Evolutionary conservation across 2,888 invertebrate species (phyloP).

Genomic region (Drosophila nigricruria): DNA sequence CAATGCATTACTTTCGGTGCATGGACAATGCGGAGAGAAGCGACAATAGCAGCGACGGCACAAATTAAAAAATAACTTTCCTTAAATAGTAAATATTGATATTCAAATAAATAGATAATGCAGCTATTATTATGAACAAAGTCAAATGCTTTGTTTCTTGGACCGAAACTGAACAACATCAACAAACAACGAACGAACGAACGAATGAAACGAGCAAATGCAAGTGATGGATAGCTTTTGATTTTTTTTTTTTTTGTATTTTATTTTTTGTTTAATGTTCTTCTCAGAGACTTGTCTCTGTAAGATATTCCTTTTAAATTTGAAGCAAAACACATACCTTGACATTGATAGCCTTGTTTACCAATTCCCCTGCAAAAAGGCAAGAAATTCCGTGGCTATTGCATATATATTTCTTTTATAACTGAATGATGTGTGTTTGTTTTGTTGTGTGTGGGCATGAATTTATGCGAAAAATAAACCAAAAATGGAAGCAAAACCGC

Average conservation of each 20-base stretch:
- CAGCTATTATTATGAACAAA: constrained; percentile 42
- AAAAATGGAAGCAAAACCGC: constrained; percentile 29
- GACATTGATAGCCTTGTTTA: constrained; percentile 98
- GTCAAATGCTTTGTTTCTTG: constrained; percentile 45
- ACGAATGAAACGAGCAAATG: constrained; percentile 71
- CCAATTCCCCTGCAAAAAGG: constrained; percentile 95
- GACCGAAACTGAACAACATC: constrained; percentile 60
- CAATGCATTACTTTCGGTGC: constrained; percentile 45
- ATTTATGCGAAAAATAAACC: constrained; percentile 40
- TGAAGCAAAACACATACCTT: constrained; percentile 89
- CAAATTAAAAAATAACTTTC: constrained; percentile 22
- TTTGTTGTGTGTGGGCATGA: constrained; percentile 50
- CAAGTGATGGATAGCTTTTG: constrained; percentile 66
- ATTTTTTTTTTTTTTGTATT: constrained; percentile 9
- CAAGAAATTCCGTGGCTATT: constrained; percentile 86
- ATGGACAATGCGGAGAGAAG: constrained; percentile 46
- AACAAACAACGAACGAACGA: constrained; percentile 59
- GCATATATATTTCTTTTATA: constrained; percentile 73
- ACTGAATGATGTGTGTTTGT: constrained; percentile 65
- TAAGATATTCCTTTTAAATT: constrained; percentile 63
- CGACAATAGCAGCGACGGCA: constrained; percentile 32
- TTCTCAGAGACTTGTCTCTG: constrained; percentile 43
- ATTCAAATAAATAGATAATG: constrained; percentile 36
- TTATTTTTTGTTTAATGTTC: constrained; percentile 30
- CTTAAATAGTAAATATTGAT: constrained; percentile 22